Evolutionary conservation across 2,113 vertebrate species (phyloP).

Genomic region (Gobiocypris rarus): DNA sequence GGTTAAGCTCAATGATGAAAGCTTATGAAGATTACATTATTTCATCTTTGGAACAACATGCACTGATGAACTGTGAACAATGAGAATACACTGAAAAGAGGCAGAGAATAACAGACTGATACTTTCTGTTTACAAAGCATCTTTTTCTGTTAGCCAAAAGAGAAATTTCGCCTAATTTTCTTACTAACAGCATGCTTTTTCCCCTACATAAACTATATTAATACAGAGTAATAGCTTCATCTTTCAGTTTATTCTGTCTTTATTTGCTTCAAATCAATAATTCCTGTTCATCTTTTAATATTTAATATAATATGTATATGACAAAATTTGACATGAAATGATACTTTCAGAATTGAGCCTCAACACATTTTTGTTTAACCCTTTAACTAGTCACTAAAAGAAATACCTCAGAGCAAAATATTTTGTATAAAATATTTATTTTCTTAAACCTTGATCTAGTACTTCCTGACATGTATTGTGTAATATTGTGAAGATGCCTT

Average conservation of each 20-base stretch:
- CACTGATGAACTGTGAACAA: too few relatives aligned
- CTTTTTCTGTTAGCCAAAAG: too few relatives aligned
- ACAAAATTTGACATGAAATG: background rate
- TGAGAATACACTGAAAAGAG: too few relatives aligned
- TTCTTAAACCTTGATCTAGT: constrained; percentile 15
- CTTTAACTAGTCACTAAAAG: background rate
- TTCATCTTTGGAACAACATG: too few relatives aligned
- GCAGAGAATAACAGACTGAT: too few relatives aligned
- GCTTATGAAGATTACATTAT: too few relatives aligned
- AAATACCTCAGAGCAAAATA: background rate
- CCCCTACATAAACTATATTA: too few relatives aligned
- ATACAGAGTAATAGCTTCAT: background rate
- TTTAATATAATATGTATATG: background rate
- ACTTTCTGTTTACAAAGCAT: too few relatives aligned
- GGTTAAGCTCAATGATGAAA: too few relatives aligned
- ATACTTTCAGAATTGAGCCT: background rate
- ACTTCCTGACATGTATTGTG: background rate
- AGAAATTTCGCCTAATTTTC: too few relatives aligned
- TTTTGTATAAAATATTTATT: too few relatives aligned
- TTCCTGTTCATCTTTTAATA: background rate
- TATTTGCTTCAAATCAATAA: background rate
- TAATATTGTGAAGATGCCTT: background rate
- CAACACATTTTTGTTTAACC: background rate
- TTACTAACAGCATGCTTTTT: too few relatives aligned
- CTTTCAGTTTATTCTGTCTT: background rate